Evolutionary conservation across 2,888 invertebrate species (phyloP), one percentile per base, ranked within the genome.

Genomic region (Gymnocheta viridis): DNA sequence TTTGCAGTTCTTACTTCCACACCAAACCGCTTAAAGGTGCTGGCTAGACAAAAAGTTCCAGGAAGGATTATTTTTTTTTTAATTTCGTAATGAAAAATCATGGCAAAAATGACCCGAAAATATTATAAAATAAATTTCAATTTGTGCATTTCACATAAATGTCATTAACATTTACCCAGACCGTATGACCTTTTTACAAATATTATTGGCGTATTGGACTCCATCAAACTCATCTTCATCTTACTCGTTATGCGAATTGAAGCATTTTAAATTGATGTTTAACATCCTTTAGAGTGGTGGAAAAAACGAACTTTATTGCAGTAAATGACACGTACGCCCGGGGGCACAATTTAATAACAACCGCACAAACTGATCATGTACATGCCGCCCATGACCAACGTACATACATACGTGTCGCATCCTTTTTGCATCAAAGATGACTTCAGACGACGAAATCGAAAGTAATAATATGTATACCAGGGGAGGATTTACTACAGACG

Each of bases 281-380:
- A 69, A 74, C 67, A 69, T 73, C 29, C 38, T 69, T 22, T 29
- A 29, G 41, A 24, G 32, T 47, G n/a, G 32, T 56, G 67, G 51
- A 88, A 87, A 89, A 74, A 87, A 32, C 7, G 17, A 29, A 49
- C 87, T 87, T 87, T 88, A 88, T 88, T 90, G 89, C 89, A 90
- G 88, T 89, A 89, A 90, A 90, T 89, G 90, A 89, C 89, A 89
- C 89, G 87, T 88, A 88, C 89, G 89, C 90, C 89, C 89, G 88
- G 86, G 89, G 90, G 90, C 89, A 85, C 88, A 89, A 89, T 89
- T 87, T 88, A 38, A 69, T 81, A 78, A 81, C 62, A 81, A 84
- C 77, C 84, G 24, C 81, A 81, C 69, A 78, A 64, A 56, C 81
- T 51, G 72, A 60, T 76, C 67, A 32, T 35, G 54, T n/a, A 62